A percentile compares a stretch with the other conserved stretches of the same genome.
phyloP scores from a whole-genome alignment of 2,888 invertebrate species.

The Pachliopta kotzebuea region DNA sequence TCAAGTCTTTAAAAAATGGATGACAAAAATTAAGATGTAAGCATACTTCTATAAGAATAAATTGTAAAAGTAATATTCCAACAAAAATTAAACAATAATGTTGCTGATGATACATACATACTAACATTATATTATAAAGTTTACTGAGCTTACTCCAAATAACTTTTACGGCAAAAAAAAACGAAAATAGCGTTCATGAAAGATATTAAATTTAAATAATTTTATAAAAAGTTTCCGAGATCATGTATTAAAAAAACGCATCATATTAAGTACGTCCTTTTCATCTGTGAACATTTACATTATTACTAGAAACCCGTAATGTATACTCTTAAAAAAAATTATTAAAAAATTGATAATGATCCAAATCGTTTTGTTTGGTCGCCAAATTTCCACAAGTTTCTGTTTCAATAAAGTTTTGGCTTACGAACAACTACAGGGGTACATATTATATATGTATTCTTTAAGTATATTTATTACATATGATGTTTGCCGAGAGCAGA shows the following conservation, averaged over 20 bases:
- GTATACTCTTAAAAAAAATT: neutral
- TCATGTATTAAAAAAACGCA: neutral
- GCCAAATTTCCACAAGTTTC: slow-evolving; percentile 21
- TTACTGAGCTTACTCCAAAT: too few relatives aligned
- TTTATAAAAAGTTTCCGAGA: neutral
- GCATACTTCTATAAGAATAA: too few relatives aligned
- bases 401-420: slow-evolving; percentile 35
- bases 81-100: too few relatives aligned
- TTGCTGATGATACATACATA: too few relatives aligned
- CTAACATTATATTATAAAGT: too few relatives aligned
- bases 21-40: too few relatives aligned
- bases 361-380: slow-evolving; percentile 15
- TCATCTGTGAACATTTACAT: neutral
- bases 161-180: too few relatives aligned
- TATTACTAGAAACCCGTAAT: neutral
- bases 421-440: slow-evolving; percentile 37
- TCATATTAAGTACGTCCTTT: neutral
- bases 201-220: neutral
- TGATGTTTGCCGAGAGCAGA: slow-evolving; percentile 37
- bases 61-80: too few relatives aligned
- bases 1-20: too few relatives aligned
- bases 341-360: slow-evolving; percentile 13
- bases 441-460: slow-evolving; percentile 28
- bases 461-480: slow-evolving; percentile 39
- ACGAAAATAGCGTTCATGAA: too few relatives aligned